Base-by-base conservation (phyloP, 2,888 invertebrate genomes). In the Strigamia crassipes region DNA sequence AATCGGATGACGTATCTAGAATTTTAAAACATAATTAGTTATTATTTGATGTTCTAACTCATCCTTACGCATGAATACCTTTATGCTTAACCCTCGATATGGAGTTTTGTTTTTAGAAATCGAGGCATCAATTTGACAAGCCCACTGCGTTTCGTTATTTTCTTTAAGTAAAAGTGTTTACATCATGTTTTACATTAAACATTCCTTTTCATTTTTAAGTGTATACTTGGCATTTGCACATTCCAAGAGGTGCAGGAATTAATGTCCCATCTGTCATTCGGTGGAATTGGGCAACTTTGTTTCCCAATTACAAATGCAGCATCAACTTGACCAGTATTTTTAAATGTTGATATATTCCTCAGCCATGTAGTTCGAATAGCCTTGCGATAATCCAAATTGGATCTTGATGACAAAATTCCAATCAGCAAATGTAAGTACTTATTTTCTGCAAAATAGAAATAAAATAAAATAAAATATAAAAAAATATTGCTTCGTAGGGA, bases 371-470 rank as follows among this genome's bases (percentile, higher is more conserved):
- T 8, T 51, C 80, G 18, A 46, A 80, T 51, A 23, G 80, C 80
- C 2, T 51, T n/a, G 12, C 80, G 80, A 12, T 80, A 21, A 8
- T 80, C 56, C 15, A 80, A 51, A 31, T 80, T 15, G n/a, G 80
- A 51, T 51, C 80, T 42, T 51, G 80, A 80, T 27, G 80, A 80
- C 41, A 80, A n/a, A 27, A 80, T 31, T 46, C 80, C 80, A 18
- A 80, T 51, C 46, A 78, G 38, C 1, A 78, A 12, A 21, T 12
- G 15, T 34, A 34, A 9, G 18, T 1, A 12, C 15, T 27, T 15
- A 12, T 1, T 6, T 4, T n/a, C 27, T 78, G 18, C 15, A 31
- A 23, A 78, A 18, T 38, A 31, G 15, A 18, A 78, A 78, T 23
- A n/a, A 78, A 10, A 31, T 13, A 38, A 78, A 4, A 41, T 13